Evolutionary conservation across 2,113 vertebrate species (phyloP).

Genomic region (Microtus pennsylvanicus): DNA sequence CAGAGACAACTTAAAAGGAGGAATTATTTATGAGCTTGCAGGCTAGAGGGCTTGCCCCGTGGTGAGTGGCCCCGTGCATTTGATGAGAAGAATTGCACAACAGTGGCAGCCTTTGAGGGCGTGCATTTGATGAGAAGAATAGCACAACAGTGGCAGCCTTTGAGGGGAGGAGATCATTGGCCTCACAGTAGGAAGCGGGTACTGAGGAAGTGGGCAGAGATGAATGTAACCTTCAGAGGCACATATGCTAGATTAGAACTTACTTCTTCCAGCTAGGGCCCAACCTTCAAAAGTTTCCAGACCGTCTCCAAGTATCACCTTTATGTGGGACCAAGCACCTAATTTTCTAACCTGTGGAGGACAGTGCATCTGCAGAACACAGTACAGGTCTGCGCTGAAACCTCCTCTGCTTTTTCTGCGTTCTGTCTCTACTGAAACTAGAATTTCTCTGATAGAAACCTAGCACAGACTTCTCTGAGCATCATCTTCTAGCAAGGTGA

Average conservation of each 20-base stretch:
- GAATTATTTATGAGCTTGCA: neutral
- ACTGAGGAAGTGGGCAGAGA: neutral
- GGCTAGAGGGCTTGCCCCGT: neutral
- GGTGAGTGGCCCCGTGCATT: neutral
- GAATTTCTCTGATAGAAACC: constrained; percentile 3
- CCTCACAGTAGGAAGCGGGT: neutral
- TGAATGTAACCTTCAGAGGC: neutral
- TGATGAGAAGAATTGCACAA: fast-evolving
- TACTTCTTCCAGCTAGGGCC: neutral
- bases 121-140: neutral
- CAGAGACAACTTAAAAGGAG: neutral
- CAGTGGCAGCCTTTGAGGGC: neutral
- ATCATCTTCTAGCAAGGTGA: neutral
- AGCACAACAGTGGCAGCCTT: neutral
- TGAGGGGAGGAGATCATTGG: neutral
- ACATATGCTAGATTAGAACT: neutral
- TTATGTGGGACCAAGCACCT: neutral
- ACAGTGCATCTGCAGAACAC: neutral
- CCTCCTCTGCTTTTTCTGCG: neutral
- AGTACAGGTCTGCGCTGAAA: neutral
- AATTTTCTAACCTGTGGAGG: neutral
- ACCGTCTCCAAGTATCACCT: neutral
- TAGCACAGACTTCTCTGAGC: neutral
- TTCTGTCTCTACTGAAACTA: neutral
- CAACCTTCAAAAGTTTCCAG: neutral